Evolutionary conservation across 2,888 invertebrate species (phyloP), one percentile per base, ranked within the genome.

Genomic region (Temnothorax rugatulus): DNA sequence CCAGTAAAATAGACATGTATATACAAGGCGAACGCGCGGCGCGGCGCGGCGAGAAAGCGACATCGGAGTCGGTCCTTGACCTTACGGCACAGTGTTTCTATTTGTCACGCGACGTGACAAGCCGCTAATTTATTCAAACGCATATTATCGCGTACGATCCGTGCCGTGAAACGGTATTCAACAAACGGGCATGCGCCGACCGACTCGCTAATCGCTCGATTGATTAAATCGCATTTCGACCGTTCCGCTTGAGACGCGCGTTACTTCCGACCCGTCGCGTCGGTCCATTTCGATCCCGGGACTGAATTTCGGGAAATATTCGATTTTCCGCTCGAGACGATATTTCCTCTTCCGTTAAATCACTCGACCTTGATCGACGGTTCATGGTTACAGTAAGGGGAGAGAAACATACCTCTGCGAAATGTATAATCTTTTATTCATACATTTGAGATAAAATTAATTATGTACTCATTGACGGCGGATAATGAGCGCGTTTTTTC

Each of bases 61-160:
- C 69, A 69, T 57, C 71, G 44, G 44, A 2, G 84, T 86, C 89
- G 86, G 86, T 89, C 89, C 89, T 89, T 89, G 89, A 89, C 88
- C 86, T 89, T 89, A 84, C 87, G 75, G 41, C 66, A 66, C 83
- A 69, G 71, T 86, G 85, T 86, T 86, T 88, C 73, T 84, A 89
- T 84, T 86, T 89, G 86, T 89, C 86, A 89, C 88, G 86, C 88
- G 82, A 89, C 71, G 38, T 61, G 73, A 88, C 82, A 84, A 87
- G 83, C 84, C 77, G 66, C 50, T 75, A 73, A 86, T 84, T 84
- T 84, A 82, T 81, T 73, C 73, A 59, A 38, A 73, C 25, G 21
- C 71, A 57, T 47, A 50, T 81, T 59, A 81, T 81, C 73, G 21
- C 34, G n/a, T 38, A 69, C 57, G 25, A 21, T 21, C 29, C 29